Conservation (phyloP, 2,888 invertebrate genomes). For the Eucriotettix oculatus region DNA sequence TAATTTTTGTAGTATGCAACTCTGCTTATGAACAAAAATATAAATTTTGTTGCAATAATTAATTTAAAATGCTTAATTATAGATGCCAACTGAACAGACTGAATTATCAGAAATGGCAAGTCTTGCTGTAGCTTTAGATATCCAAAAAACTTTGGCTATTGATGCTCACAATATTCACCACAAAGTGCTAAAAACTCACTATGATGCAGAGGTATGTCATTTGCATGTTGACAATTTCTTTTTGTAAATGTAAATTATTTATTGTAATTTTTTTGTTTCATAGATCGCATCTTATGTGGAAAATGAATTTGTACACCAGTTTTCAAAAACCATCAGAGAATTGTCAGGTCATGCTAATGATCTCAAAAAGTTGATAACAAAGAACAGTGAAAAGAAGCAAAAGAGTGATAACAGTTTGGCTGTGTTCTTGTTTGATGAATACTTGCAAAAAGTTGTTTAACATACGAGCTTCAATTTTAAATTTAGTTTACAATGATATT, state of each 20-base stretch:
- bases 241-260: neutral
- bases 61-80: too few relatives aligned
- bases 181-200: slow-evolving; percentile 38
- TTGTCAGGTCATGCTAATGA: slow-evolving; percentile 59
- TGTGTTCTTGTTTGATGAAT: neutral
- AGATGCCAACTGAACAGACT: slow-evolving; percentile 16
- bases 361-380: slow-evolving; percentile 42
- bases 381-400: slow-evolving; percentile 17
- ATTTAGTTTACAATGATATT: too few relatives aligned
- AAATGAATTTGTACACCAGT: slow-evolving; percentile 54
- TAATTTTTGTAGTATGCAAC: too few relatives aligned
- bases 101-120: slow-evolving; percentile 46
- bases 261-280: neutral
- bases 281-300: slow-evolving; percentile 57
- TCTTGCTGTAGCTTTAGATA: slow-evolving; percentile 56
- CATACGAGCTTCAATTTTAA: too few relatives aligned
- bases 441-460: neutral
- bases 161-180: slow-evolving; percentile 51
- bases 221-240: neutral
- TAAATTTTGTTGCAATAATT: too few relatives aligned
- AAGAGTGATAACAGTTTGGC: neutral
- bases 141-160: slow-evolving; percentile 51
- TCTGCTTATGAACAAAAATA: too few relatives aligned
- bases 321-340: slow-evolving; percentile 46
- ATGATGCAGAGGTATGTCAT: slow-evolving; percentile 43